These are phyloP conservation scores for Gymnogyps californianus DNA, from an alignment of 2,113 vertebrate species.

Conservation along the genomic window DNA sequence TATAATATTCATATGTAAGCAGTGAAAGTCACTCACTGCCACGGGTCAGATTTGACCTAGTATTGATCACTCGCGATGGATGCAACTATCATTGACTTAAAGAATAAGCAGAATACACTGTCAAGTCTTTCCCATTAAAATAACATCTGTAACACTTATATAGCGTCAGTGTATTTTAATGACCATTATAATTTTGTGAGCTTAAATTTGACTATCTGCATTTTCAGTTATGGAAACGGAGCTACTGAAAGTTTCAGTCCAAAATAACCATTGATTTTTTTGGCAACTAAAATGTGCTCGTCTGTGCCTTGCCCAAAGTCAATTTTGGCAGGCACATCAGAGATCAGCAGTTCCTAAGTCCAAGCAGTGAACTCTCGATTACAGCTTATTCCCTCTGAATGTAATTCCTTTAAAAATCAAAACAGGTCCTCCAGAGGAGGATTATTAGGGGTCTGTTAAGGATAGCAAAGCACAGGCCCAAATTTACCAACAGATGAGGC, in stretches of 20 bases:
- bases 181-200: neutral
- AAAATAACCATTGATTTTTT: neutral
- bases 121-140: neutral
- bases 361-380: neutral
- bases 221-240: neutral
- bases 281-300: neutral
- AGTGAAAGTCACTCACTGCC: neutral
- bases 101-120: neutral
- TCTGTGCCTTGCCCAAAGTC: neutral
- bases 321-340: neutral
- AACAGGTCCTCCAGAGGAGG: neutral
- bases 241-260: neutral
- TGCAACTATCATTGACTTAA: neutral
- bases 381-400: neutral
- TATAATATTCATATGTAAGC: neutral
- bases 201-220: neutral
- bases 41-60: neutral
- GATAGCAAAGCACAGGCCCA: neutral
- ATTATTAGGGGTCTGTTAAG: neutral
- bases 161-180: neutral
- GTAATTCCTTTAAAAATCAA: slow-evolving; percentile 19
- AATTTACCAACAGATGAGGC: neutral
- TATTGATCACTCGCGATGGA: neutral
- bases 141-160: neutral
- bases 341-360: neutral